Evolutionary conservation across 2,113 vertebrate species (phyloP).

Genomic region (Spizaetus ornatus): DNA sequence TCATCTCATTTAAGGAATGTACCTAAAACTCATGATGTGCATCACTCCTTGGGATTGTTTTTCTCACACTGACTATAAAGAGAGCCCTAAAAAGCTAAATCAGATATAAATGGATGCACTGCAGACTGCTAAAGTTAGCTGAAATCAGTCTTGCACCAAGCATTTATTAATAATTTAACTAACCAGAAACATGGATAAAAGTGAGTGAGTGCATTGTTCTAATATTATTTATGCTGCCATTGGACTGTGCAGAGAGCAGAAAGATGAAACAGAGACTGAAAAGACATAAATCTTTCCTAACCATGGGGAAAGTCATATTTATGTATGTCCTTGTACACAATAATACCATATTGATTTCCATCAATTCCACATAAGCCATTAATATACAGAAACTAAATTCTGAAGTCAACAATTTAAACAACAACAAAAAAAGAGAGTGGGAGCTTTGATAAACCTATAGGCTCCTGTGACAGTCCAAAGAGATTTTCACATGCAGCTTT

Average conservation of each 20-base stretch:
- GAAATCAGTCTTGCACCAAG: neutral
- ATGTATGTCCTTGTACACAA: neutral
- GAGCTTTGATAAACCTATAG: neutral
- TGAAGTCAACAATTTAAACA: neutral
- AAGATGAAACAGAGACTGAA: neutral
- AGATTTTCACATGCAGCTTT: neutral
- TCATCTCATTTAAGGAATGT: neutral
- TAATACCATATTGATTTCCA: neutral
- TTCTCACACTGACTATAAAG: neutral
- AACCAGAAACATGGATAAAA: neutral
- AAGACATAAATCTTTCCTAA: constrained; percentile 23
- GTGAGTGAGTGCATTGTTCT: neutral
- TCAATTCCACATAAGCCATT: neutral
- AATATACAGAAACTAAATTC: neutral
- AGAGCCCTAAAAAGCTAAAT: neutral
- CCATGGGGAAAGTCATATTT: neutral
- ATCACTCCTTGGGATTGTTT: neutral
- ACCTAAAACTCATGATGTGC: neutral
- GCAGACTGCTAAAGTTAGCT: neutral
- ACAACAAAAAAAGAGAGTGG: neutral
- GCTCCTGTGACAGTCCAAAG: neutral
- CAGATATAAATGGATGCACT: neutral
- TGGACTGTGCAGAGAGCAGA: neutral
- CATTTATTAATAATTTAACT: constrained; percentile 28
- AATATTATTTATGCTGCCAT: constrained; percentile 1